Evolutionary conservation across 2,113 vertebrate species (phyloP), one percentile per base, ranked within the genome.

Genomic region (Pionites leucogaster): DNA sequence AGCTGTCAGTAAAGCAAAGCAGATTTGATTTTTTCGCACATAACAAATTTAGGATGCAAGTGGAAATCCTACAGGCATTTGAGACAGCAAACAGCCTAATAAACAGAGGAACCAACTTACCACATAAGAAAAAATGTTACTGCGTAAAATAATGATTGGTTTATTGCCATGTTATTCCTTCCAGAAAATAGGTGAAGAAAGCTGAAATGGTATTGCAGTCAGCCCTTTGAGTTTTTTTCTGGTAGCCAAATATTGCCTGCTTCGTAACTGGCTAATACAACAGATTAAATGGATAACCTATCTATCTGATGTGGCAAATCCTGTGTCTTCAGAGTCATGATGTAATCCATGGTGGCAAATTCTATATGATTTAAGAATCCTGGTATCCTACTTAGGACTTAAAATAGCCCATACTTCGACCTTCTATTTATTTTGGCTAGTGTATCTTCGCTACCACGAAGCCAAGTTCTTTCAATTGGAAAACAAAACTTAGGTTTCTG

Each of bases 361-460:
- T 92, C 90, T 85, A 52, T 75, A 79, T 90, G 42, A 95, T 83
- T 94, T 95, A 88, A 93, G 78, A 88, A 95, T 71, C n/a, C 72
- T 82, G 69, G 47, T 93, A 84, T 91, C 93, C 88, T 76, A 35
- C 62, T 90, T 31, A 42, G 50, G 39, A 75, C 90, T 93, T 94
- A 91, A 96, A 90, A 97, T 86, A 88, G 82, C 44, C 83, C 44
- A 64, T 24, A 47, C 77, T 91, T 84, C 72, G 62, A 85, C 92
- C 77, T 93, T 90, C 55, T 91, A 11, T 93, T 96, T 94, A 79
- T 76, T 93, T 96, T 96, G 93, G 93, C 92, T 91, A 65, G 35
- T 3, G 1, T 60, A 44, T 20, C 60, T 91, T 86, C 39, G 59
- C 65, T 64, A 79, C 68, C 52, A 79, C 9, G 27, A 79, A 84